A percentile compares a stretch with the other conserved stretches of the same genome.
phyloP scores from a whole-genome alignment of 2,888 invertebrate genomes.

The Lepidochitona cinerea region DNA sequence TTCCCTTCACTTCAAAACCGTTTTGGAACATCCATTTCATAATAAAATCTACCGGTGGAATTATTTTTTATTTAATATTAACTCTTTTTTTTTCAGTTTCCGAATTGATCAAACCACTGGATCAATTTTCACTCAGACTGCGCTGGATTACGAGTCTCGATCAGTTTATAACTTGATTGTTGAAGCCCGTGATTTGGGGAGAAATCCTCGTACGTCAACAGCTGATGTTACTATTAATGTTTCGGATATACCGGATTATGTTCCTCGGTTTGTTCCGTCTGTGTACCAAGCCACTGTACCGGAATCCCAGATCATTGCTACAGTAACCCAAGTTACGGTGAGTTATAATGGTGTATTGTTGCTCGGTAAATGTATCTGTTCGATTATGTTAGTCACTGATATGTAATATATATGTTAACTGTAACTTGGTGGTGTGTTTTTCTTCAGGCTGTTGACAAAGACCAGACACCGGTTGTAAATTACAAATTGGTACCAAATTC shows the following conservation, averaged over 20 bases:
- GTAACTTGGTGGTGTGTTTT: background rate
- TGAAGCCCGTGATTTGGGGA: slow-evolving; percentile 39
- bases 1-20: background rate
- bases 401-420: background rate
- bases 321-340: slow-evolving; percentile 7
- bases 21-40: background rate
- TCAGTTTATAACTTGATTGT: slow-evolving; percentile 38
- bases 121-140: slow-evolving; percentile 37
- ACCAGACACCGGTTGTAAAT: too few relatives aligned
- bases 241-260: slow-evolving; percentile 59
- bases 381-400: background rate
- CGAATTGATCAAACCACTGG: slow-evolving; percentile 42
- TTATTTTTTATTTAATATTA: background rate
- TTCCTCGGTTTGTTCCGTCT: slow-evolving; percentile 48
- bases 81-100: slow-evolving; percentile 27
- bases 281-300: slow-evolving; percentile 38
- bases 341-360: background rate
- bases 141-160: slow-evolving; percentile 47
- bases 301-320: slow-evolving; percentile 24
- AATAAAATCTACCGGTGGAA: background rate
- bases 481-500: too few relatives aligned
- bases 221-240: slow-evolving; percentile 48
- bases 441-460: slow-evolving; percentile 48
- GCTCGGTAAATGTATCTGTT: background rate
- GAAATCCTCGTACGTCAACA: slow-evolving; percentile 37